A percentile compares a stretch with the other conserved stretches of the same genome.
Evolutionary conservation across 2,113 vertebrate species (phyloP).

Genomic region (Heteronetta atricapilla): DNA sequence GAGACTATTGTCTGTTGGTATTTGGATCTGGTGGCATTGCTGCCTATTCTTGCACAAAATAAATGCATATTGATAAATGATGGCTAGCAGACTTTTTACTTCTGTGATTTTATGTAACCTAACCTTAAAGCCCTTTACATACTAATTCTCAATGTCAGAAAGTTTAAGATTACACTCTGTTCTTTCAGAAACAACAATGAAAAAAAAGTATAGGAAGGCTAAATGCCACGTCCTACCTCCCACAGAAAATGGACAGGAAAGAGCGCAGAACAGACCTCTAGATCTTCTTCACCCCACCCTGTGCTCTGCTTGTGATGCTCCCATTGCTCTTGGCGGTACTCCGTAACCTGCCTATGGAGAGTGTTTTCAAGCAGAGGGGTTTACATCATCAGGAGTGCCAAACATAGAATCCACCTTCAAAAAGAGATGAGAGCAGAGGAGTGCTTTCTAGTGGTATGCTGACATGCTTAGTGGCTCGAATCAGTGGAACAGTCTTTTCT

Average conservation of each 20-base stretch:
- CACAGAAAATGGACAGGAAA: background rate
- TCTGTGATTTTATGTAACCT: background rate
- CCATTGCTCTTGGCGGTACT: background rate
- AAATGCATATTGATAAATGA: background rate
- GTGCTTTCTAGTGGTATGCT: background rate
- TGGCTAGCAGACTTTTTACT: background rate
- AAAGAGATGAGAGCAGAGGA: background rate
- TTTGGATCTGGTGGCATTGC: background rate
- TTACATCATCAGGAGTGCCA: background rate
- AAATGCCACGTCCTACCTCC: background rate
- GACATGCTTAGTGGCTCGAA: background rate
- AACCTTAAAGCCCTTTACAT: background rate
- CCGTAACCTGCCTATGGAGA: background rate
- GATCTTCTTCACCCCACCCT: background rate
- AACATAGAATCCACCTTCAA: background rate
- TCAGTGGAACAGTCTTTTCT: background rate
- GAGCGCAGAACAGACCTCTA: background rate
- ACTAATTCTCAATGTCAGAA: background rate
- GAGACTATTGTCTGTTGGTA: background rate
- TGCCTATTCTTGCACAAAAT: background rate
- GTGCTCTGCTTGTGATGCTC: background rate
- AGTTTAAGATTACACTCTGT: background rate
- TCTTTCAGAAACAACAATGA: background rate
- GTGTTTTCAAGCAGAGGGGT: background rate
- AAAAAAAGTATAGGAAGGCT: background rate